These are phyloP conservation scores for Calameuta pallipes DNA, from an alignment of 2,888 invertebrate genomes.

Conservation along the genomic window DNA sequence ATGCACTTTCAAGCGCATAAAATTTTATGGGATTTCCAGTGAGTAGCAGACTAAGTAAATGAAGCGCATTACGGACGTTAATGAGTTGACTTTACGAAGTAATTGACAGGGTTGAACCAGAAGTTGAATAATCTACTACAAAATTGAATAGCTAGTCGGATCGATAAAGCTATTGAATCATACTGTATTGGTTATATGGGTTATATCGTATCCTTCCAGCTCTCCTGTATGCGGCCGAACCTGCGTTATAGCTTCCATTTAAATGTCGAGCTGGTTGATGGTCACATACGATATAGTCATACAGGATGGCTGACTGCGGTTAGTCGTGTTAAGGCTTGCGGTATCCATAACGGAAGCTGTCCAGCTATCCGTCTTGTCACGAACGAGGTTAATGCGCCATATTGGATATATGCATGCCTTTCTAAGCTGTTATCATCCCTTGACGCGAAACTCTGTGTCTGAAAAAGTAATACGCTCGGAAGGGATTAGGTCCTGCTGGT, in stretches of 20 bases:
- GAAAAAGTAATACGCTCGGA: background rate
- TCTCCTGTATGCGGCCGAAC: background rate
- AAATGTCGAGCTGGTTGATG: background rate
- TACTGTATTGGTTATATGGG: background rate
- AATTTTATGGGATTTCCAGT: background rate
- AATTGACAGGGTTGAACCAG: background rate
- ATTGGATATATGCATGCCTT: background rate
- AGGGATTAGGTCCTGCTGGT: background rate
- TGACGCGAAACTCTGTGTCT: background rate
- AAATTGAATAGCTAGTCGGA: background rate
- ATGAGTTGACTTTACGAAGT: background rate
- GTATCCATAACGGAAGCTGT: background rate
- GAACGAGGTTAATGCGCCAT: background rate
- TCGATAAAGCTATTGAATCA: background rate
- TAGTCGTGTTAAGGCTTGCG: background rate
- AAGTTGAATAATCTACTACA: background rate
- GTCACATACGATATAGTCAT: background rate
- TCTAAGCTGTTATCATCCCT: background rate
- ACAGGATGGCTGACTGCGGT: background rate
- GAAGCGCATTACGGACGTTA: background rate
- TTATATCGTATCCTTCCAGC: background rate
- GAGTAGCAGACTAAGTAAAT: background rate
- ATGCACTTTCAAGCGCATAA: background rate
- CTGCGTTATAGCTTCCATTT: background rate
- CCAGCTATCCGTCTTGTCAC: background rate